These are phyloP conservation scores for Hippolais icterina DNA, from an alignment of 2,113 vertebrate species.

Conservation along the genomic window DNA sequence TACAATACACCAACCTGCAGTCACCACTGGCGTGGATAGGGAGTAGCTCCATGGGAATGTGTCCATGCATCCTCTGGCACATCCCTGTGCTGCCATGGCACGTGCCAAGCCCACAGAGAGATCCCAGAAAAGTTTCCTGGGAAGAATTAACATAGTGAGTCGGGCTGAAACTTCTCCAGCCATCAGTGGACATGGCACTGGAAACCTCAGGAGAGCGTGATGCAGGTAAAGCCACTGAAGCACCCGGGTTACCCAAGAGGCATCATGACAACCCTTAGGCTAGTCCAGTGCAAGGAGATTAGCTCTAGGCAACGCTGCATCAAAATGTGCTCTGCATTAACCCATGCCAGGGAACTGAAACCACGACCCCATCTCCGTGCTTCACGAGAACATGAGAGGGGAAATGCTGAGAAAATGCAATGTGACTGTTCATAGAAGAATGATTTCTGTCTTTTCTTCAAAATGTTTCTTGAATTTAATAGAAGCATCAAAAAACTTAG, in stretches of 20 bases:
- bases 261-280: not conserved
- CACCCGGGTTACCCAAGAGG: not conserved
- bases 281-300: not conserved
- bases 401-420: not conserved
- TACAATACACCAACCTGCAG: not conserved
- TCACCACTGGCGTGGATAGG: accelerated
- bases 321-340: not conserved
- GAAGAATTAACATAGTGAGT: not conserved
- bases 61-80: not conserved
- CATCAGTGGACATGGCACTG: accelerated
- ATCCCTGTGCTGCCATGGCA: accelerated
- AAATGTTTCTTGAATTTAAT: not conserved
- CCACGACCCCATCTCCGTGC: not conserved
- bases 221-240: not conserved
- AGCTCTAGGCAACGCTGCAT: not conserved
- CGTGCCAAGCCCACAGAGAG: accelerated
- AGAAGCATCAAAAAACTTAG: not conserved
- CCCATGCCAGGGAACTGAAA: not conserved
- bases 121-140: not conserved
- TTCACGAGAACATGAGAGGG: accelerated
- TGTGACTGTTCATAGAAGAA: not conserved
- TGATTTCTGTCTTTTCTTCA: not conserved
- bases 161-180: not conserved
- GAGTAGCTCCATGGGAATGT: not conserved
- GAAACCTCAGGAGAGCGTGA: accelerated